phyloP scores from a whole-genome alignment of 2,797 vertebrate genomes.

The Galagoides demidoff region DNA sequence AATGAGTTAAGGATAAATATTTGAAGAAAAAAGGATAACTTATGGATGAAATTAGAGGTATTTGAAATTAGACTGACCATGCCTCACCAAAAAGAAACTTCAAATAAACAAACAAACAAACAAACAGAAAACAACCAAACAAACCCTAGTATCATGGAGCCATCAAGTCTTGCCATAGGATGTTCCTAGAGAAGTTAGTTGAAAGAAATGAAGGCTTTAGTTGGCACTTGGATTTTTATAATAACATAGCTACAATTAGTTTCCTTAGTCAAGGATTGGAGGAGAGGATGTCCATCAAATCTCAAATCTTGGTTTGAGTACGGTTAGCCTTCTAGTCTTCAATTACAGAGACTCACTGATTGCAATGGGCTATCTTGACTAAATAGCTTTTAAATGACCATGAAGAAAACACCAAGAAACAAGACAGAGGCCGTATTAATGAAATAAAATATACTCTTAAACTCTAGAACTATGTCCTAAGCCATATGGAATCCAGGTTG shows the following conservation, averaged over 20 bases:
- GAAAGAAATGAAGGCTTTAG: neutral
- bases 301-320: neutral
- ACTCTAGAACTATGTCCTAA: neutral
- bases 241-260: neutral
- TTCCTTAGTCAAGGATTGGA: neutral
- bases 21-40: neutral
- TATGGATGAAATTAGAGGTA: neutral
- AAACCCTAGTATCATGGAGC: neutral
- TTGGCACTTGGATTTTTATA: constrained; percentile 7
- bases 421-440: neutral
- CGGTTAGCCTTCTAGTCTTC: neutral
- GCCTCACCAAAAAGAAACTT: neutral
- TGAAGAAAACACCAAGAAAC: neutral
- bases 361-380: neutral
- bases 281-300: neutral
- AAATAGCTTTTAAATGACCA: neutral
- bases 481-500: neutral
- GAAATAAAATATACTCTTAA: neutral
- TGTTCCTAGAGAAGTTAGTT: neutral
- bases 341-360: neutral
- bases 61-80: neutral
- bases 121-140: neutral
- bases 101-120: neutral
- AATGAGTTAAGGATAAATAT: neutral
- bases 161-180: neutral